phyloP scores from a whole-genome alignment of 1,140 invertebrate genomes.

The Parasteatoda tepidariorum region DNA sequence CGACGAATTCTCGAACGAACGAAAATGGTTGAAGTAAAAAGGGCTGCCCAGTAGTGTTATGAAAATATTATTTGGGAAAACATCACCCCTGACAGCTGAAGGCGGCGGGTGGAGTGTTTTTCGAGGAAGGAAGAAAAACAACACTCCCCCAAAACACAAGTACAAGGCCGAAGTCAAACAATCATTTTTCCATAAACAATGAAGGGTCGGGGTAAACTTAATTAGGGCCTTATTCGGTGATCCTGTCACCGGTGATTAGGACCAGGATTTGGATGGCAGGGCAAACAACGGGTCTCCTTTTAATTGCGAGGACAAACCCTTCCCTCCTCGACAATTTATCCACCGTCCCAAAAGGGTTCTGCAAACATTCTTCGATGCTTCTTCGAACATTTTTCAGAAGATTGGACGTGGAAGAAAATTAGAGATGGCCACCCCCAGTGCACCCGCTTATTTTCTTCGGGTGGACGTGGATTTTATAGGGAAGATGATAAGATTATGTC shows the following conservation, averaged over 20 bases:
- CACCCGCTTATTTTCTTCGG: too few species aligned
- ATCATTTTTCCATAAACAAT: conserved; percentile 41
- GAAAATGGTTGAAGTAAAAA: too few species aligned
- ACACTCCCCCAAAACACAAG: not conserved
- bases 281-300: conserved; percentile 34
- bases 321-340: not conserved
- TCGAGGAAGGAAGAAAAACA: not conserved
- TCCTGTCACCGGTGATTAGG: conserved; percentile 48
- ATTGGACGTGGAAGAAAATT: too few species aligned
- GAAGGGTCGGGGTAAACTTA: conserved; percentile 14
- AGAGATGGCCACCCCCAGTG: too few species aligned
- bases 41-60: too few species aligned
- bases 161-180: not conserved
- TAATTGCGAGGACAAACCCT: conserved; percentile 47
- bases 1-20: too few species aligned
- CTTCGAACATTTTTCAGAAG: too few species aligned
- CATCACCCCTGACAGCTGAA: too few species aligned
- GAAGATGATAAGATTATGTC: too few species aligned
- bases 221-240: conserved; percentile 19
- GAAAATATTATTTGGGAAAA: too few species aligned
- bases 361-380: not conserved
- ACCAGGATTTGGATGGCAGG: conserved; percentile 52
- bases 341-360: not conserved
- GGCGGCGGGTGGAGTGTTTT: not conserved
- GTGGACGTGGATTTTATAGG: too few species aligned